Evolutionary conservation across 64 coral and sea anemone species (phyloP), one percentile per base, ranked within the genome.

Genomic region (Stichodactyla helianthus): DNA sequence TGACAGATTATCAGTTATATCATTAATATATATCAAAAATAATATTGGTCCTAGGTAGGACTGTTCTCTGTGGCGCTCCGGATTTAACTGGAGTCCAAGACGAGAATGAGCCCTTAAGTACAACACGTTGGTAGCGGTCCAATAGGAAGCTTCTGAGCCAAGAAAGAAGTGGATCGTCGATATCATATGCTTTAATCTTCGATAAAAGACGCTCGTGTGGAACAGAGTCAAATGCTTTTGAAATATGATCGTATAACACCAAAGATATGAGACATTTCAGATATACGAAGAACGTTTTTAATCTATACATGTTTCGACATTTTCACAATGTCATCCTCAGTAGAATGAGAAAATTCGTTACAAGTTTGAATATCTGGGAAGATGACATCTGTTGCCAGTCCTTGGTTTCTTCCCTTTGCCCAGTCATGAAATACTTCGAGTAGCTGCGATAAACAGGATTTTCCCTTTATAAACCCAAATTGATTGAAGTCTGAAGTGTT

Each of bases 11-110:
- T 31, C 26, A 7, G 85, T 52, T 15, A 87, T 87, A 44, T 74
- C 85, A 54, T 87, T 87, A 22, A 87, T 87, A 54, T 87, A 87
- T 31, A 71, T 87, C 15, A 87, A 16, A 22, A 51, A 88, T 13
- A 57, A 57, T 57, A 57, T 13, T 57, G 55, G 55, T 10, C 55
- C 55, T n/a, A n/a, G n/a, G n/a, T 57, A 57, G 13, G 13, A 57
- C 13, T 7, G 13, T 57, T 13, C n/a, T 2, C 55, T 10, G n/a
- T n/a, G n/a, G 55, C 13, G 2, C 55, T 13, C 50, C 53, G 7
- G 17, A 83, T 4, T 16, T 10, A 52, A 22, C 82, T 22, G 13
- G 25, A 5, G 51, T 22, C 51, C 20, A 56, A n/a, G 15, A 52
- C 52, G 86, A 88, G n/a, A 20, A 79, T 23, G 14, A 12, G 53